These are phyloP conservation scores for Synergus umbraculus DNA, from an alignment of 2,888 invertebrate species.

Conservation along the genomic window DNA sequence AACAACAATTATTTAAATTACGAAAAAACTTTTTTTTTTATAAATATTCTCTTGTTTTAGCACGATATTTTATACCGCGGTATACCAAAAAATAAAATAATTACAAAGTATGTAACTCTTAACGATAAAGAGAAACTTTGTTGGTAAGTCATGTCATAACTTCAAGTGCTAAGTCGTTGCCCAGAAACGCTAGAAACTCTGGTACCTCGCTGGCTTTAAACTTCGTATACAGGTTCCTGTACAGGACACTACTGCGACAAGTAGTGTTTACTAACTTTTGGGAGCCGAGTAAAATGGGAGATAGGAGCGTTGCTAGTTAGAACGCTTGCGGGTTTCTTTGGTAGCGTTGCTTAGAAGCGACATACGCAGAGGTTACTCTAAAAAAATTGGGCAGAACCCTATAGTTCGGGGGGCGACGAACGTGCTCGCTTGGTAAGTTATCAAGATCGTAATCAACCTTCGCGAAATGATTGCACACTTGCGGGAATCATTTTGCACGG, in stretches of 20 bases:
- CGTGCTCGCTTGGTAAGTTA: slow-evolving; percentile 54
- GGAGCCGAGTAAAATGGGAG: slow-evolving; percentile 5
- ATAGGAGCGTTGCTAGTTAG: neutral
- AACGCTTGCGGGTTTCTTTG: slow-evolving; percentile 44
- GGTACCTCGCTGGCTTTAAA: slow-evolving; percentile 43
- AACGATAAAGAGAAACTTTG: slow-evolving; percentile 45
- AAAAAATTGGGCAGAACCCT: slow-evolving; percentile 1
- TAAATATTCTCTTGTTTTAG: slow-evolving; percentile 36
- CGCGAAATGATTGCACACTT: slow-evolving; percentile 57
- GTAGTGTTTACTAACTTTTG: slow-evolving; percentile 1
- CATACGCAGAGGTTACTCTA: slow-evolving; percentile 10
- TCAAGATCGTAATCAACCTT: slow-evolving; percentile 46
- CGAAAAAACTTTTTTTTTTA: slow-evolving; percentile 57
- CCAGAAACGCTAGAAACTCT: slow-evolving; percentile 22
- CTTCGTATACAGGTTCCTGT: slow-evolving; percentile 55
- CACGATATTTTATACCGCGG: slow-evolving; percentile 36
- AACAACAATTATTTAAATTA: slow-evolving; percentile 46
- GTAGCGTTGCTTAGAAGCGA: slow-evolving; percentile 44
- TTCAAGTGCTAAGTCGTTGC: slow-evolving; percentile 48
- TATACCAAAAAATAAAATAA: slow-evolving; percentile 48
- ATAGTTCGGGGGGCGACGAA: slow-evolving; percentile 51
- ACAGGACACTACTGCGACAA: slow-evolving; percentile 43
- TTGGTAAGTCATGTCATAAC: slow-evolving; percentile 47
- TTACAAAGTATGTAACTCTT: slow-evolving; percentile 54
- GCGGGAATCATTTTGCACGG: slow-evolving; percentile 61